Conservation (phyloP, 2,797 vertebrate genomes). For the Cygnus olor region DNA sequence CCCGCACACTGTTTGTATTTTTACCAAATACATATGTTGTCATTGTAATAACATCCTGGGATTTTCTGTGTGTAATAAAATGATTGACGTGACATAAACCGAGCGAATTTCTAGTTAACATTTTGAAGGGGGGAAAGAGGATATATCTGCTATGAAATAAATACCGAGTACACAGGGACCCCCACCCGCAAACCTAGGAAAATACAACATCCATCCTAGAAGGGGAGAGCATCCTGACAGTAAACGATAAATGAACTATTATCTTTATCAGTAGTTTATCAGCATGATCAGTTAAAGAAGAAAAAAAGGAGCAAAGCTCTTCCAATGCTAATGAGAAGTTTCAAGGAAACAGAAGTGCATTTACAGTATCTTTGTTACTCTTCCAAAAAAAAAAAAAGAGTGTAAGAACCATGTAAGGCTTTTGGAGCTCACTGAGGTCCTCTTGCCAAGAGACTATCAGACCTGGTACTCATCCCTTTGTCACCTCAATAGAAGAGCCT, state of each 20-base stretch:
- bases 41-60: not conserved
- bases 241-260: slow-evolving; percentile 3
- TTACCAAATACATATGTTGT: not conserved
- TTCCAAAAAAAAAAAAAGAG: slow-evolving; percentile 1
- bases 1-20: not conserved
- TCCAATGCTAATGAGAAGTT: slow-evolving; percentile 39
- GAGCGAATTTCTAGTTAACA: not conserved
- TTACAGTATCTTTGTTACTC: slow-evolving; percentile 22
- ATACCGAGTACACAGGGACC: not conserved
- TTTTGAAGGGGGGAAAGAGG: not conserved
- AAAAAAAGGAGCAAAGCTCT: slow-evolving; percentile 30
- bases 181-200: not conserved
- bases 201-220: not conserved
- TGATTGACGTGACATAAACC: not conserved
- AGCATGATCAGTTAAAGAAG: not conserved
- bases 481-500: slow-evolving; percentile 28
- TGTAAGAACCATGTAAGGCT: not conserved
- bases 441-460: slow-evolving; percentile 40
- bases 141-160: slow-evolving; percentile 15
- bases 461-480: slow-evolving; percentile 20
- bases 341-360: not conserved
- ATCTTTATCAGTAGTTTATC: slow-evolving; percentile 42
- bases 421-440: slow-evolving; percentile 37
- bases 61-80: not conserved
- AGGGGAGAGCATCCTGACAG: not conserved